phyloP scores from a whole-genome alignment of 1,140 invertebrate genomes.

The Episyrphus balteatus region DNA sequence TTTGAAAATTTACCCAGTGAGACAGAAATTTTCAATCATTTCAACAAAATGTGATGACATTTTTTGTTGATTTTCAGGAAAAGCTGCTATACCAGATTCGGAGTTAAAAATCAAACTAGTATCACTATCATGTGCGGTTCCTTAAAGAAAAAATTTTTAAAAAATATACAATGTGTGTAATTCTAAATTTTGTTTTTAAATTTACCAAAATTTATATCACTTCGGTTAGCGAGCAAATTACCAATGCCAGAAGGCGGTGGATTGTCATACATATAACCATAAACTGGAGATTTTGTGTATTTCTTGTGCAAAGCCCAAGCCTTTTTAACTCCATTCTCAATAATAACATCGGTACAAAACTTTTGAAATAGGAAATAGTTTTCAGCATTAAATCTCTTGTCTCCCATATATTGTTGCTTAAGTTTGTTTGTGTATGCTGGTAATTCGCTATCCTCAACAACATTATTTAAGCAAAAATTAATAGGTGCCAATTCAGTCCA shows the following conservation, averaged over 20 bases:
- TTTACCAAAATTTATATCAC: conserved; percentile 16
- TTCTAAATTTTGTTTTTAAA: neutral
- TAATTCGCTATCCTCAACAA: too few relatives aligned
- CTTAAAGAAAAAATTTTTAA: too few relatives aligned
- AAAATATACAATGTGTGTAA: neutral
- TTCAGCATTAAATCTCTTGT: neutral
- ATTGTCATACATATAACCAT: conserved; percentile 21
- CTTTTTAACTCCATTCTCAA: conserved; percentile 14
- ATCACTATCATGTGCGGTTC: conserved; percentile 21
- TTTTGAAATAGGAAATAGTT: conserved; percentile 13
- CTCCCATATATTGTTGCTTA: too few relatives aligned
- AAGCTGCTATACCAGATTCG: too few relatives aligned
- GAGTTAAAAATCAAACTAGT: conserved; percentile 17
- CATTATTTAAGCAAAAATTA: too few relatives aligned
- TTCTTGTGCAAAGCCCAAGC: conserved; percentile 13
- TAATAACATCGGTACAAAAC: conserved; percentile 19
- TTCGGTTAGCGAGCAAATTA: conserved; percentile 5
- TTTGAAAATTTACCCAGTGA: too few relatives aligned
- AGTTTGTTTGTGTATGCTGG: too few relatives aligned
- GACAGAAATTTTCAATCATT: too few relatives aligned
- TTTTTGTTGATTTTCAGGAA: too few relatives aligned
- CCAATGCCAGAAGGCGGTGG: conserved; percentile 12
- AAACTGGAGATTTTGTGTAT: conserved; percentile 9
- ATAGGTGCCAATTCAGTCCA: conserved; percentile 15
- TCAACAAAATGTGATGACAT: too few relatives aligned